phyloP scores from a whole-genome alignment of 2,888 invertebrate species.

The Cosmia pyralina region DNA sequence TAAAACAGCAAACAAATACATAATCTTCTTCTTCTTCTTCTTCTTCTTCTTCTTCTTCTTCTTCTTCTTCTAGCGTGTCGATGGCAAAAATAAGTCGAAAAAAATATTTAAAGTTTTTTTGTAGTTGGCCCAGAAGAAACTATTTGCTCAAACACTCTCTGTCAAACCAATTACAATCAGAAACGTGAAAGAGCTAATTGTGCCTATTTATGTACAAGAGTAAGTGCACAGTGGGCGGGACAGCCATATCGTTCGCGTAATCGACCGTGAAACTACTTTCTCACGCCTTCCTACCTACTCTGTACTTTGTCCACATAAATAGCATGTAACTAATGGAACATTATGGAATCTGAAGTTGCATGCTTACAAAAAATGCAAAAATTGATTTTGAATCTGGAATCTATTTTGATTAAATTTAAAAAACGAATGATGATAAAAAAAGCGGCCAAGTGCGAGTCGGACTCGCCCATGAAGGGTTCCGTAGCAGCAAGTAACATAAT shows the following conservation, averaged over 20 bases:
- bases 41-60: no score
- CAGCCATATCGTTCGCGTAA: slow-evolving; percentile 57
- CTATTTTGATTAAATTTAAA: not conserved
- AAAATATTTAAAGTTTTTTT: no score
- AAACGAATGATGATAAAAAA: no score
- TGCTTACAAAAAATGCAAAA: not conserved
- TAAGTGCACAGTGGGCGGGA: slow-evolving; percentile 50
- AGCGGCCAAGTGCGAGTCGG: no score
- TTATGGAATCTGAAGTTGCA: slow-evolving; percentile 3
- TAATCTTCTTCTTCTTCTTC: no score
- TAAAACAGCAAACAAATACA: no score
- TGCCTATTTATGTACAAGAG: slow-evolving; percentile 21
- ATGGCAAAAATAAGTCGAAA: no score
- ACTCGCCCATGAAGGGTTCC: no score
- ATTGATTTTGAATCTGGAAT: not conserved
- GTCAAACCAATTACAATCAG: slow-evolving; percentile 41
- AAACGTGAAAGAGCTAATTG: slow-evolving; percentile 40
- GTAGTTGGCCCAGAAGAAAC: no score
- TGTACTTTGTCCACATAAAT: slow-evolving; percentile 46
- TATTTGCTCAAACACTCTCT: slow-evolving; percentile 30
- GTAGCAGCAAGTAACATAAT: no score
- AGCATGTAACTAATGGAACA: slow-evolving; percentile 25
- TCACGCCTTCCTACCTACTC: slow-evolving; percentile 56
- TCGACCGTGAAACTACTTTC: slow-evolving; percentile 67
- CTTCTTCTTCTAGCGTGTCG: no score